Conservation (phyloP, 1,140 invertebrate genomes). For the Carposina sasakii region DNA sequence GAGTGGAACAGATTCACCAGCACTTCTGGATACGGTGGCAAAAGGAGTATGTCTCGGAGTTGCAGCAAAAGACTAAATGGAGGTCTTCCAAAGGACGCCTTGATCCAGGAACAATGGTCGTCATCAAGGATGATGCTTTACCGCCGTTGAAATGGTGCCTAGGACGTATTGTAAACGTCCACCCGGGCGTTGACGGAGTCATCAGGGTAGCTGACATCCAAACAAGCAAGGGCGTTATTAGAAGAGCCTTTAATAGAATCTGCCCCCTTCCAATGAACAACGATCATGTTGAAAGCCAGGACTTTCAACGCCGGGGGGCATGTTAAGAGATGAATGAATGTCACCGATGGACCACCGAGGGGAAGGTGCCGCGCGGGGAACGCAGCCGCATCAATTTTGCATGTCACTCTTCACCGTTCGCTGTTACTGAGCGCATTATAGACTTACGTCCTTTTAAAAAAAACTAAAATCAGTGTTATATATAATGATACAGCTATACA, state of each 20-base stretch:
- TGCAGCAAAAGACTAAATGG: slow-evolving; percentile 10
- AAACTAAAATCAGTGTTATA: no score
- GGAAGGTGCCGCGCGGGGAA: no score
- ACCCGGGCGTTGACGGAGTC: background rate
- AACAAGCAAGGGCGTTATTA: background rate
- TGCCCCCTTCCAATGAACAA: background rate
- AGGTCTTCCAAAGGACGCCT: background rate
- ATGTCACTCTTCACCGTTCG: no score
- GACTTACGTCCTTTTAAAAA: no score
- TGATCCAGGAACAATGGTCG: background rate
- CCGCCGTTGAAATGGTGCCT: no score
- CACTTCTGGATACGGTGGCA: slow-evolving; percentile 9
- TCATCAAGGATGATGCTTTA: slow-evolving; percentile 4
- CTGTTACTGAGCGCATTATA: no score
- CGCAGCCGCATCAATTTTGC: no score
- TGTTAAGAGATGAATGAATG: no score
- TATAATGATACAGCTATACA: no score
- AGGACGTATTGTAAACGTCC: background rate
- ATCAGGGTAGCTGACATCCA: background rate
- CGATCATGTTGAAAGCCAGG: background rate
- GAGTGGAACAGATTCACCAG: slow-evolving; percentile 6
- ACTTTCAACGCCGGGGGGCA: background rate
- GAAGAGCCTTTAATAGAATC: background rate
- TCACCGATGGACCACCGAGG: no score
- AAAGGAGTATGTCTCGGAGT: slow-evolving; percentile 9